Evolutionary conservation across 2,797 vertebrate genomes (phyloP).

Genomic region (Ptychadena robeensis): DNA sequence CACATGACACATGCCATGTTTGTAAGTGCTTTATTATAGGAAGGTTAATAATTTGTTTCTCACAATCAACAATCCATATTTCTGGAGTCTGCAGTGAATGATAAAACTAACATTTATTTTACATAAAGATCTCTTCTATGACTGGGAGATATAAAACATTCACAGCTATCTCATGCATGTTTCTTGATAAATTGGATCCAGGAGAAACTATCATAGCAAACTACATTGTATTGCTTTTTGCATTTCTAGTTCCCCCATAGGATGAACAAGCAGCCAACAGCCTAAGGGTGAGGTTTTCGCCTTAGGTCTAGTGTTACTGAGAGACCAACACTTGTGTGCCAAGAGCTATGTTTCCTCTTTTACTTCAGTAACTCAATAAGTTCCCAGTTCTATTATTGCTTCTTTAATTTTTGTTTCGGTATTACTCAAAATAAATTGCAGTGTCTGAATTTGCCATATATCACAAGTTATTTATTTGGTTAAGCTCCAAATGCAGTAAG

Average conservation of each 20-base stretch:
- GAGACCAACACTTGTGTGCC: neutral
- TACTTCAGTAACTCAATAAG: neutral
- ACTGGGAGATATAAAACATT: too few species aligned
- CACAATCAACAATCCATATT: too few species aligned
- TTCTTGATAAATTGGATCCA: too few species aligned
- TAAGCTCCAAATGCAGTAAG: neutral
- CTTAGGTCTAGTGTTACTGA: neutral
- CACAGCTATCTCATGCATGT: too few species aligned
- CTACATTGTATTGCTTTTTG: neutral
- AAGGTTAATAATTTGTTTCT: too few species aligned
- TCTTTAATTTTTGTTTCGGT: neutral
- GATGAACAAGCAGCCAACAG: neutral
- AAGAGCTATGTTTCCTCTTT: neutral
- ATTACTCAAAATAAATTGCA: neutral
- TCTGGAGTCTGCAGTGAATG: too few species aligned
- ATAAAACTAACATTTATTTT: too few species aligned
- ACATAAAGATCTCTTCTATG: too few species aligned
- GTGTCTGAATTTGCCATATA: neutral
- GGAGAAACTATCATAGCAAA: neutral
- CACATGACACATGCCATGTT: too few species aligned
- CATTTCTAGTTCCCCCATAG: neutral
- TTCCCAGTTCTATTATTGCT: neutral
- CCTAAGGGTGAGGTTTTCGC: neutral
- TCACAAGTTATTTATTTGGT: neutral
- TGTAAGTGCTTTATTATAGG: too few species aligned